Evolutionary conservation across 2,113 vertebrate species (phyloP), one percentile per base, ranked within the genome.

Genomic region (Phaethon lepturus): DNA sequence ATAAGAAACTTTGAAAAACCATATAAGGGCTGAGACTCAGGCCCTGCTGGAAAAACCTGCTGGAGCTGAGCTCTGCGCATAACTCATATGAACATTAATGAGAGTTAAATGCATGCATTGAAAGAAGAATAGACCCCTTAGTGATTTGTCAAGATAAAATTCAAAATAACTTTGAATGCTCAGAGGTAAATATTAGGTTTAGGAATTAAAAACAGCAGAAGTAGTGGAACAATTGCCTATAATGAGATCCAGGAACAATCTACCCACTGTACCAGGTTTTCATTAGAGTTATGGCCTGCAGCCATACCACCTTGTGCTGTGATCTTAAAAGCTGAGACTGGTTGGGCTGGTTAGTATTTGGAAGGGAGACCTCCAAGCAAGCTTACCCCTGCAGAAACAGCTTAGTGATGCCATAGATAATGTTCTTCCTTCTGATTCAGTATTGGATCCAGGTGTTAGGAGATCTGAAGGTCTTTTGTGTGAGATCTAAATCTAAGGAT

Each of bases 181-280:
- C 93, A 80, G 73, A 95, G 71, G 88, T 94, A 69, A 97, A 97
- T 95, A 95, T 90, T 95, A 95, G 93, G 95, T 93, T 96, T 95
- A 87, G 93, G 86, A 96, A 91, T 93, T 89, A 94, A 96, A 97
- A 95, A 10, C 78, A 97, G 94, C 35, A 94, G 93, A 93, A 95
- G 74, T 38, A 69, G 80, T 95, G 74, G 78, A 95, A 96, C 77
- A 97, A 91, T 90, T 88, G 91, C 68, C 88, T 95, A 78, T 97
- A 97, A 96, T 92, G 95, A 96, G 95, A 97, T 94, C 95, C 96
- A 97, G 96, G 86, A 97, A 97, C 94, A 97, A 97, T 90, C 81
- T 97, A 96, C 87, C 78, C 94, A 96, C 94, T 97, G 71, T 97
- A 96, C 95, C 91, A 94, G 94, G 95, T 95, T 97, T 95, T 97